Percentiles rank a stretch among this genome's conserved stretches.
Conservation (phyloP, 1,140 invertebrate genomes). For the Sweltsa coloradensis region DNA sequence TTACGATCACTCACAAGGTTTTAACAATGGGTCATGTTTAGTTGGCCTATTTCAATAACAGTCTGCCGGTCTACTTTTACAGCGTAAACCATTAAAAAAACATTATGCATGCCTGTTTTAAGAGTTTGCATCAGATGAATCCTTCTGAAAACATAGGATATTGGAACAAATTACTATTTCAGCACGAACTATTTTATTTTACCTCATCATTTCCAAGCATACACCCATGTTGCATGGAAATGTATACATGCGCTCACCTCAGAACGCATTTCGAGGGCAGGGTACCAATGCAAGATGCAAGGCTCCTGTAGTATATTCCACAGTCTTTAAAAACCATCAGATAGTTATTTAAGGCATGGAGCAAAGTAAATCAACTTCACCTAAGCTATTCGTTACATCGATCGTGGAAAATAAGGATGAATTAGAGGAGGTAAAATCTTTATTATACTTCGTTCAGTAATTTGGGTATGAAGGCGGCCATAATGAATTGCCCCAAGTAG, state of each 20-base stretch:
- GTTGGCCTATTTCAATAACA: no score
- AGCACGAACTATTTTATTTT: conserved; percentile 7
- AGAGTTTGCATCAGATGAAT: no score
- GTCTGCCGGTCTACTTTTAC: no score
- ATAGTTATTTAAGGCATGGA: conserved; percentile 18
- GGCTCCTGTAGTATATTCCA: conserved; percentile 6
- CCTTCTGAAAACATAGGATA: no score
- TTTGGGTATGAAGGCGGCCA: conserved; percentile 13
- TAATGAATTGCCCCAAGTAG: conserved; percentile 10
- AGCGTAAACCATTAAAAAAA: no score
- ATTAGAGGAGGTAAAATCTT: conserved; percentile 26
- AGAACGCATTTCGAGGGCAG: conserved; percentile 13
- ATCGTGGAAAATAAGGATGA: conserved; percentile 27
- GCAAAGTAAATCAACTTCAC: conserved; percentile 17
- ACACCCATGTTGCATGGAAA: not conserved
- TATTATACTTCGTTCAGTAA: conserved; percentile 9
- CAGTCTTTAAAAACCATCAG: not conserved
- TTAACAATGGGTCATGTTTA: no score
- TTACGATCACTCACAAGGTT: no score
- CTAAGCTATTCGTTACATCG: conserved; percentile 21
- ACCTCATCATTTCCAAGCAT: conserved; percentile 2
- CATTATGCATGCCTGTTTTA: no score
- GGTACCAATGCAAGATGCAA: conserved; percentile 7
- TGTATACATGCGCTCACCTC: conserved; percentile 13
- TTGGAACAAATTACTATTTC: no score